A percentile compares a stretch with the other conserved stretches of the same genome.
phyloP scores from a whole-genome alignment of 2,888 invertebrate genomes.

The Siphlonurus alternatus region DNA sequence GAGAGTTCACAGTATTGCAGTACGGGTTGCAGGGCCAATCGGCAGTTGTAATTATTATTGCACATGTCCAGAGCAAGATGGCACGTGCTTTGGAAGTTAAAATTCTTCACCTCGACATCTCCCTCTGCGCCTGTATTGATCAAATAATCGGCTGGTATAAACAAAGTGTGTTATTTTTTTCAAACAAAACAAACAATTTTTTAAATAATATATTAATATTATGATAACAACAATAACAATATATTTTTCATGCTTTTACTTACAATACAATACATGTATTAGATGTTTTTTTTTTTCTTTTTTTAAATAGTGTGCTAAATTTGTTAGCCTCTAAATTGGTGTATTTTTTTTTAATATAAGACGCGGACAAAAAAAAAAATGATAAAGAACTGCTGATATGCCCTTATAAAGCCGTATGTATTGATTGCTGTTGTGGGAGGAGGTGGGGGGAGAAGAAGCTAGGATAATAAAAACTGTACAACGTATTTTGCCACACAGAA shows the following conservation, averaged over 20 bases:
- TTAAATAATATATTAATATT: neutral
- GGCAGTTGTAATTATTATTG: constrained; percentile 67
- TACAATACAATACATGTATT: neutral
- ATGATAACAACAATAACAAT: neutral
- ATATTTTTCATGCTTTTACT: neutral
- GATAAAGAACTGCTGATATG: neutral
- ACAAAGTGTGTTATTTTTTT: too few relatives aligned
- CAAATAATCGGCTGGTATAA: too few relatives aligned
- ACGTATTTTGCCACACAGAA: too few relatives aligned
- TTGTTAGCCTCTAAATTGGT: neutral
- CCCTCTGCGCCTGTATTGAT: neutral
- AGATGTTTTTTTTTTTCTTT: too few relatives aligned
- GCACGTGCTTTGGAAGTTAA: constrained; percentile 66
- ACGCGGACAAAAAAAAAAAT: neutral
- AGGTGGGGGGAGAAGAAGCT: neutral
- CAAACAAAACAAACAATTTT: neutral
- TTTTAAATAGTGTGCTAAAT: neutral
- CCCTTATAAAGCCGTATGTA: neutral
- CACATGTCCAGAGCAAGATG: constrained; percentile 68
- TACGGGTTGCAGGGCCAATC: constrained; percentile 63
- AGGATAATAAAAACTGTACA: neutral
- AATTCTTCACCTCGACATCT: constrained; percentile 34
- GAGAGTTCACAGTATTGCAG: constrained; percentile 62
- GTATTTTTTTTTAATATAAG: neutral
- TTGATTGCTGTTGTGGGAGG: neutral